phyloP scores from a whole-genome alignment of 1,140 invertebrate species.

The Penaeus japonicus region DNA sequence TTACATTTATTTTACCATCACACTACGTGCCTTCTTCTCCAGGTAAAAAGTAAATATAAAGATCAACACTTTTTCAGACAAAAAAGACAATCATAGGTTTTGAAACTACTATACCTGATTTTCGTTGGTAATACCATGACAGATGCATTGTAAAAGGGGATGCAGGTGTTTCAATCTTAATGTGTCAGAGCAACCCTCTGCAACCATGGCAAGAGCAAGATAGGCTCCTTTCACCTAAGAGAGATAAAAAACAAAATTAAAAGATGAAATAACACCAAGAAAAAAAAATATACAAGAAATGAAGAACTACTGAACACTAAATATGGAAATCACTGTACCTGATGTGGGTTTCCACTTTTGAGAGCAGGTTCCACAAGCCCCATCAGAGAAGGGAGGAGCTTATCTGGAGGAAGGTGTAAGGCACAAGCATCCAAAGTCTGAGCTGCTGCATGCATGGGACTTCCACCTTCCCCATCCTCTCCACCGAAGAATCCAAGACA shows the following conservation, averaged over 20 bases:
- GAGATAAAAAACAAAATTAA: constrained; percentile 10
- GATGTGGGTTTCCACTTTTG: constrained; percentile 44
- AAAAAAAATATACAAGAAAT: neutral
- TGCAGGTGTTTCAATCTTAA: constrained; percentile 77
- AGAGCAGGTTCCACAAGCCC: constrained; percentile 61
- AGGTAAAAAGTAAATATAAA: too few species aligned
- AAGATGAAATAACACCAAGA: neutral
- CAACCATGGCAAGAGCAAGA: constrained; percentile 76
- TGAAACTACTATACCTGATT: constrained; percentile 61
- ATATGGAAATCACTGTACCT: constrained; percentile 43
- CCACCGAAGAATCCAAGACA: constrained; percentile 62
- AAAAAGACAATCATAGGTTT: too few species aligned
- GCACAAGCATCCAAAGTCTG: constrained; percentile 81
- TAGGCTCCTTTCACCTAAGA: constrained; percentile 70
- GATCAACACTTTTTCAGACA: too few species aligned
- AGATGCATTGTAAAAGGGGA: constrained; percentile 75
- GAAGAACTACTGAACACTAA: neutral
- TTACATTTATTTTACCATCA: too few species aligned
- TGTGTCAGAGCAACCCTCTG: constrained; percentile 82
- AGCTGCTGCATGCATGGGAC: constrained; percentile 72
- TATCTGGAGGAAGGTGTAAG: constrained; percentile 79
- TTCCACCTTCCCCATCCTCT: constrained; percentile 62
- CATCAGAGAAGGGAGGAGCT: constrained; percentile 76
- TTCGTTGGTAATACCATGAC: constrained; percentile 74
- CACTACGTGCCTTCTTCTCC: too few species aligned